Evolutionary conservation across 2,888 invertebrate genomes (phyloP).

Genomic region (Tortricodes alternella): DNA sequence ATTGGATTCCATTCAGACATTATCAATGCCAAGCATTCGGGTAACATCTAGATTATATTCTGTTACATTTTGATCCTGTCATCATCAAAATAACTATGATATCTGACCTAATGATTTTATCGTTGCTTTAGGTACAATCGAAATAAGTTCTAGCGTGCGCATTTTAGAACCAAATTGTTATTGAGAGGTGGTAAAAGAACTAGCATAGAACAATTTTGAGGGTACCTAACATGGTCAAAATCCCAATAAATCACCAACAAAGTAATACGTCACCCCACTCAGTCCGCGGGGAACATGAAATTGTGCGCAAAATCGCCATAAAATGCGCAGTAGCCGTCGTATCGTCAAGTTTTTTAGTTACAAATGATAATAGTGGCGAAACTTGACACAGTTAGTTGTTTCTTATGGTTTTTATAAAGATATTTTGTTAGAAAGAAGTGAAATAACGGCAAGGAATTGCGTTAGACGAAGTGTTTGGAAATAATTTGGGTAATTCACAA

Average conservation of each 20-base stretch:
- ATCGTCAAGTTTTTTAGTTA: conserved; percentile 42
- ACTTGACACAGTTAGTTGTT: conserved; percentile 35
- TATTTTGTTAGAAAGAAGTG: not conserved
- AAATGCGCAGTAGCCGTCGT: conserved; percentile 43
- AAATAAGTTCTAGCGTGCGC: no score
- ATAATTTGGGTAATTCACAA: not conserved
- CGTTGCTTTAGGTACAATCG: no score
- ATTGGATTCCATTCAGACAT: conserved; percentile 40
- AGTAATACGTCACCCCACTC: conserved; percentile 30
- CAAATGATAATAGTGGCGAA: conserved; percentile 35
- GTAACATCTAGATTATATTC: not conserved
- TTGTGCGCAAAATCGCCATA: conserved; percentile 48
- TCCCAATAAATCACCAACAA: conserved; percentile 17
- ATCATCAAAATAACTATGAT: no score
- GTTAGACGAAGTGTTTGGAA: not conserved
- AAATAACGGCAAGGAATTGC: not conserved
- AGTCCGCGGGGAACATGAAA: conserved; percentile 39
- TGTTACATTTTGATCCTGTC: not conserved
- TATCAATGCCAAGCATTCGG: not conserved
- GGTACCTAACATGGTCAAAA: conserved; percentile 3
- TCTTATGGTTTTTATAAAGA: not conserved
- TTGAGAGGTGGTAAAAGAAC: not conserved
- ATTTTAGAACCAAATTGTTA: not conserved
- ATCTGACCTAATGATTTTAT: no score
- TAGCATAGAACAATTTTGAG: not conserved